Base-by-base conservation (phyloP, 2,888 invertebrate species). In the Plutella xylostella region DNA sequence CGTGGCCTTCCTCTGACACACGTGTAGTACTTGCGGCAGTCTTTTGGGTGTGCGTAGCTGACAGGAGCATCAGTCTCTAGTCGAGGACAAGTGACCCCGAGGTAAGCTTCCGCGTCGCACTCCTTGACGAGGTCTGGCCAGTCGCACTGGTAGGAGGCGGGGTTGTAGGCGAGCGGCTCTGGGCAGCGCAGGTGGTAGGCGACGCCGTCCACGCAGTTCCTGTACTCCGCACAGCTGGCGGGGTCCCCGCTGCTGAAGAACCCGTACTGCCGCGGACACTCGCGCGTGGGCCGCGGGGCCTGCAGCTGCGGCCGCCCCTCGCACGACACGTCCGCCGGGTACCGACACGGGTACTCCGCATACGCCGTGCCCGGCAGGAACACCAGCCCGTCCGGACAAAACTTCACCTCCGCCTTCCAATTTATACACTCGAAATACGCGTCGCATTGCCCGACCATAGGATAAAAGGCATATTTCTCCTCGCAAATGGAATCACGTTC, bases 51-150 rank as follows among this genome's bases (percentile, higher is more conserved):
- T 15, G 15, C 11, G 38, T 38, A 38, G 11, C 9, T 38, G 18
- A 28, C 22, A 14, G 25, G 12, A n/a, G 19, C 25, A 7, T 35
- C 37, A 4, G 15, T 20, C 18, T 15, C 12, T 2, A 20, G 38
- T 14, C 28, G 31, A 11, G 44, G 44, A 28, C 44, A 44, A 15
- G 21, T 18, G 21, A 44, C 38, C 7, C 38, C 44, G 20, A 46
- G 42, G 40, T 50, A 55, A 82, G 83, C 86, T 80, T 90, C 90
- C 14, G 89, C 88, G 62, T 91, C 88, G 56, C 91, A 91, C 35
- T 87, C 86, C 1, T 85, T 63, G 0, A 91, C 91, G 64, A 88
- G 85, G 68, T 92, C 92, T 4, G 92, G 90, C 91, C 91, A 92
- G 53, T 92, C 91, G 59, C 92, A 92, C 46, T 87, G 84, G 55